phyloP scores from a whole-genome alignment of 2,113 vertebrate genomes.

The Forbesichthys agassizii region DNA sequence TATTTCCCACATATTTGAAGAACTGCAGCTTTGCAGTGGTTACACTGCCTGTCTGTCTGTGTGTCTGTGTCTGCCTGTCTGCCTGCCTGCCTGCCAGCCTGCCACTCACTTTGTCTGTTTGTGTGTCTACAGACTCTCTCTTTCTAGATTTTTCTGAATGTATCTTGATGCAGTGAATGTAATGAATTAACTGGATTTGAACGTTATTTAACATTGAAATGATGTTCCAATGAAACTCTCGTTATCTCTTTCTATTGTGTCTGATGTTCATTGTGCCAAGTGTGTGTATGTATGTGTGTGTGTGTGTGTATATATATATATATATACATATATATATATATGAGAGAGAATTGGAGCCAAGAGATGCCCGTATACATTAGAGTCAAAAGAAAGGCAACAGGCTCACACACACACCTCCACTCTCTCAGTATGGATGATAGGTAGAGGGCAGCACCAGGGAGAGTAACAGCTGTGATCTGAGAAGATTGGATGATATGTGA shows the following conservation, averaged over 20 bases:
- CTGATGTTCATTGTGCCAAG: neutral
- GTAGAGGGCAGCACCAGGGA: conserved; percentile 3
- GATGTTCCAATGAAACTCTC: no score
- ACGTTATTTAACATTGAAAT: no score
- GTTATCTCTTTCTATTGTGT: neutral
- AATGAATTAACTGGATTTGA: no score
- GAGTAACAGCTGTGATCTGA: conserved; percentile 4
- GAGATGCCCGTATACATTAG: conserved; percentile 10
- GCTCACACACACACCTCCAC: conserved; percentile 8
- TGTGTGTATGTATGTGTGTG: neutral
- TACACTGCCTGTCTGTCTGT: neutral
- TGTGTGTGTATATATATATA: neutral
- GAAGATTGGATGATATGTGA: conserved; percentile 1
- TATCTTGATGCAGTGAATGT: neutral
- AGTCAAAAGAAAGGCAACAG: conserved; percentile 7
- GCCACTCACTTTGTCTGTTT: neutral
- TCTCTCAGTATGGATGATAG: conserved; percentile 1
- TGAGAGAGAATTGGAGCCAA: conserved; percentile 6
- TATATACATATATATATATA: neutral
- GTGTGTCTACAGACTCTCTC: neutral
- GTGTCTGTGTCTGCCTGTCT: neutral
- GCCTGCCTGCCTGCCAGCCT: neutral
- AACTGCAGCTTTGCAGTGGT: no score
- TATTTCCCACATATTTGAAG: no score
- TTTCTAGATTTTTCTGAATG: neutral